A percentile compares a stretch with the other conserved stretches of the same genome.
phyloP scores from a whole-genome alignment of 2,888 invertebrate species.

The Orthosia gothica region DNA sequence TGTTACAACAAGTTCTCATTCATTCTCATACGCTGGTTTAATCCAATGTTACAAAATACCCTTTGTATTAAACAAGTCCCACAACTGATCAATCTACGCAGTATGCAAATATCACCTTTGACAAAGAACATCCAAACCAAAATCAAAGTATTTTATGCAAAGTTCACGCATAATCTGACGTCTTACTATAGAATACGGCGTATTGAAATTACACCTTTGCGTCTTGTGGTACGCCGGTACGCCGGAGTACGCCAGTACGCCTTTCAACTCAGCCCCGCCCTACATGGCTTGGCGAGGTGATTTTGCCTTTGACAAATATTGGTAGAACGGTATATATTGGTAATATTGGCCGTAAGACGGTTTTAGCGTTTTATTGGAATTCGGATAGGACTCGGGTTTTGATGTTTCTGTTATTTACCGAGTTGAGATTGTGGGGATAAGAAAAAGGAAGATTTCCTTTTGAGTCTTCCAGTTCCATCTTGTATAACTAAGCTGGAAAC shows the following conservation, averaged over 20 bases:
- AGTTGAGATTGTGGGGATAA: neutral
- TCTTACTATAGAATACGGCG: conserved; percentile 32
- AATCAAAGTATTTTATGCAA: conserved; percentile 67
- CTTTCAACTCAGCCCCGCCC: conserved; percentile 55
- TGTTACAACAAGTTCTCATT: neutral
- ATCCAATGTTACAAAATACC: conserved; percentile 20
- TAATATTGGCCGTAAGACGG: conserved; percentile 75
- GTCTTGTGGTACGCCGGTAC: conserved; percentile 53
- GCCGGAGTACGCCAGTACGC: conserved; percentile 47
- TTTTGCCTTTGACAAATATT: conserved; percentile 86
- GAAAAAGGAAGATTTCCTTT: neutral
- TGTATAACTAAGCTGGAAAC: no score
- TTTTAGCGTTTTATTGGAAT: conserved; percentile 79
- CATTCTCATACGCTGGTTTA: neutral
- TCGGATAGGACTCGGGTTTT: conserved; percentile 63
- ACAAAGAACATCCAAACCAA: conserved; percentile 42
- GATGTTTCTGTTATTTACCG: conserved; percentile 31
- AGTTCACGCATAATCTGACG: conserved; percentile 62
- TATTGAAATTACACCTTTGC: conserved; percentile 60
- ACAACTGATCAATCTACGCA: conserved; percentile 34
- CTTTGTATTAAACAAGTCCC: conserved; percentile 8
- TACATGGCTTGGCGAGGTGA: conserved; percentile 71
- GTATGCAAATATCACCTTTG: conserved; percentile 58
- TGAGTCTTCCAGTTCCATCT: no score
- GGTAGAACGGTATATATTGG: conserved; percentile 82